phyloP scores from a whole-genome alignment of 2,888 invertebrate species.

The Caenorhabditis sp. region DNA sequence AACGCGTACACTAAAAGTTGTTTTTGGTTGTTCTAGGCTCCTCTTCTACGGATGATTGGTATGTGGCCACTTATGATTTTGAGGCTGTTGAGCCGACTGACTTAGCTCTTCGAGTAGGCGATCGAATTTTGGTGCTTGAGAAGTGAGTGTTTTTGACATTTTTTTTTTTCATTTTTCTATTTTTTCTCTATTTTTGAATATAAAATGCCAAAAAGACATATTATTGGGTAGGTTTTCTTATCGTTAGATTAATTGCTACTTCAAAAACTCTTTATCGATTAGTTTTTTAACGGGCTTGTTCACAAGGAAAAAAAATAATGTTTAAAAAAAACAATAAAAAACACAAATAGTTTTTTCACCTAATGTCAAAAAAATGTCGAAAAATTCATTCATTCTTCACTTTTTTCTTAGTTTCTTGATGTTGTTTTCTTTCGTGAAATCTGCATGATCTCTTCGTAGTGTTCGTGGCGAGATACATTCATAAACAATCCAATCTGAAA shows the following conservation, averaged over 20 bases:
- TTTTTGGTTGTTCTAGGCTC: background rate
- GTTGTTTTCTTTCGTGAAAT: background rate
- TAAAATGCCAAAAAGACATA: conserved; percentile 15
- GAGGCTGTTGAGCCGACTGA: conserved; percentile 88
- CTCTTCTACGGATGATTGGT: conserved; percentile 71
- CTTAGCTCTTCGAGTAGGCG: conserved; percentile 73
- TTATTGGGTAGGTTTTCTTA: background rate
- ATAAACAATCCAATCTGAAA: background rate
- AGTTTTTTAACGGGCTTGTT: too few relatives aligned
- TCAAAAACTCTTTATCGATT: too few relatives aligned
- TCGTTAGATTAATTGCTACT: background rate
- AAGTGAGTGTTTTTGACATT: conserved; percentile 27
- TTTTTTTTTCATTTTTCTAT: background rate
- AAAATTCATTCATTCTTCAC: too few relatives aligned
- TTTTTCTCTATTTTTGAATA: conserved; percentile 15
- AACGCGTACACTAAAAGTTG: conserved; percentile 1
- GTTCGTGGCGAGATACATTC: too few relatives aligned
- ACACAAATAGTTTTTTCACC: too few relatives aligned
- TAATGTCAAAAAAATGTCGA: too few relatives aligned
- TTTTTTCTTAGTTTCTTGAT: too few relatives aligned
- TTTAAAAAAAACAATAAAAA: too few relatives aligned
- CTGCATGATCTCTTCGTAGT: background rate
- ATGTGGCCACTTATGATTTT: conserved; percentile 88
- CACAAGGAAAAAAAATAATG: too few relatives aligned
- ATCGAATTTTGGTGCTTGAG: conserved; percentile 48